These are phyloP conservation scores for Glossophaga mutica DNA, from an alignment of 2,797 vertebrate species.

Conservation along the genomic window DNA sequence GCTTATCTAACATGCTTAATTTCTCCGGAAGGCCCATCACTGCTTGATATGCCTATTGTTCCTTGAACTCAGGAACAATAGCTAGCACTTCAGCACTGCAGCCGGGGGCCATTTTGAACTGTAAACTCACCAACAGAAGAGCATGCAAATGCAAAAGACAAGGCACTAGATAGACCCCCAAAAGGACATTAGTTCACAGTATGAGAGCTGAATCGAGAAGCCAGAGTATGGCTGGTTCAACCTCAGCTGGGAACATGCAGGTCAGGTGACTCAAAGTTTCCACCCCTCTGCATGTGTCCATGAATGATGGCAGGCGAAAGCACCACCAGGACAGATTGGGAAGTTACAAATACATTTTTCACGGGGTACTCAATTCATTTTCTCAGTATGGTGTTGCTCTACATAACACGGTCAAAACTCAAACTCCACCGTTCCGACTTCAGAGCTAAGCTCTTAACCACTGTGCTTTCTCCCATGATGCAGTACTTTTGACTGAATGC, in stretches of 20 bases:
- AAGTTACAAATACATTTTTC: not conserved
- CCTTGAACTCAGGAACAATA: not conserved
- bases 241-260: not conserved
- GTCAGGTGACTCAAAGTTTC: not conserved
- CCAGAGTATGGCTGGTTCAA: not conserved
- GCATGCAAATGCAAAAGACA: not conserved
- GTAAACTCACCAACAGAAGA: not conserved
- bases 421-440: not conserved
- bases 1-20: not conserved
- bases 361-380: not conserved
- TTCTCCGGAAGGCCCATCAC: not conserved
- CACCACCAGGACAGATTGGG: accelerated
- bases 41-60: not conserved
- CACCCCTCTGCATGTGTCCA: not conserved
- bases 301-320: accelerated
- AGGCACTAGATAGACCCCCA: not conserved
- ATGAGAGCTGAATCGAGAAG: not conserved
- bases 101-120: not conserved
- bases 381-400: not conserved
- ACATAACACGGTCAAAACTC: not conserved
- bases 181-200: not conserved
- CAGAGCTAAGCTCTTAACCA: not conserved
- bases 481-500: not conserved
- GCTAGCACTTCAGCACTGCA: not conserved
- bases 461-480: not conserved